These are phyloP conservation scores for Pseudorasbora parva DNA, from an alignment of 2,113 vertebrate genomes.

Conservation along the genomic window DNA sequence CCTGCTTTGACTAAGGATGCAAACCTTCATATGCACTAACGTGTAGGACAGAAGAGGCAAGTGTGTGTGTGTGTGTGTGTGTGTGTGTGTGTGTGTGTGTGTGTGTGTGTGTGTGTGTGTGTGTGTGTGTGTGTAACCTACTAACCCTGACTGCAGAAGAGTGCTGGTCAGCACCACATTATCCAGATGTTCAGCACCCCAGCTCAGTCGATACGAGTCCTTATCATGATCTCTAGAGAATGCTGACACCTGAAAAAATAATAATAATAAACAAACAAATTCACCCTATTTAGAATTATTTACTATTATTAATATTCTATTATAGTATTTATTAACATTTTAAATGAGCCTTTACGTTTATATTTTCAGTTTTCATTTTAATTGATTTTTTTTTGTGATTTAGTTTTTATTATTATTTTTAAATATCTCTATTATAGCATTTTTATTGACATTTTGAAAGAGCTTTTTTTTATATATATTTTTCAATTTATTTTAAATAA, in stretches of 20 bases:
- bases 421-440: no score
- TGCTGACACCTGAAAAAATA: conserved; percentile 79
- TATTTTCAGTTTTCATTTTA: no score
- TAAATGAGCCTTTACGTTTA: no score
- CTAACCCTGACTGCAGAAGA: conserved; percentile 94
- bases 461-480: no score
- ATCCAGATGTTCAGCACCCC: conserved; percentile 94
- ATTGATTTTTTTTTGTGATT: no score
- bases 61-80: conserved; percentile 21
- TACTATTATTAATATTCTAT: no score
- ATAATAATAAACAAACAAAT: not conserved
- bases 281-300: not conserved
- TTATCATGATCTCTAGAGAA: conserved; percentile 87
- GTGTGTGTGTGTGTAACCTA: conserved; percentile 55
- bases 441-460: no score
- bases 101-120: conserved; percentile 37
- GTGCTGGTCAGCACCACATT: conserved; percentile 93
- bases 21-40: not conserved
- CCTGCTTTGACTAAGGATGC: not conserved
- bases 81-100: not conserved
- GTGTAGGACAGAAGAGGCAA: not conserved
- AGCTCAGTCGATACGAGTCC: conserved; percentile 90
- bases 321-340: no score
- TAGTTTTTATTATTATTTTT: no score
- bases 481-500: no score